A percentile compares a stretch with the other conserved stretches of the same genome.
phyloP scores from a whole-genome alignment of 2,113 vertebrate genomes.

The Cyanistes caeruleus region DNA sequence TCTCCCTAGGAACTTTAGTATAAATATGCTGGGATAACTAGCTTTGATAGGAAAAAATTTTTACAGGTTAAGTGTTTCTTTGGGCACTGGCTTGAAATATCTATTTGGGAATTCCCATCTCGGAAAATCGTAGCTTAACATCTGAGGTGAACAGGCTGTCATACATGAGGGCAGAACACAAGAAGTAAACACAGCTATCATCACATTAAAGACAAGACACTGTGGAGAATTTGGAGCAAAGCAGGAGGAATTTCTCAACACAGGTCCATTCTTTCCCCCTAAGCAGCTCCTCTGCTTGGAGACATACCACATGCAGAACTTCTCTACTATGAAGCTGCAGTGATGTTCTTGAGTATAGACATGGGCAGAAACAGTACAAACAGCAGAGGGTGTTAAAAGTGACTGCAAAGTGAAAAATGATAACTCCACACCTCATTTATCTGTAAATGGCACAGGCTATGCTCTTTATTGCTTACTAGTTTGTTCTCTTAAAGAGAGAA shows the following conservation, averaged over 20 bases:
- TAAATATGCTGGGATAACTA: neutral
- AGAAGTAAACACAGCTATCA: neutral
- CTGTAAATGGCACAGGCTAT: neutral
- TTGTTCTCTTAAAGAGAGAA: neutral
- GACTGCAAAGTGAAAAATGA: neutral
- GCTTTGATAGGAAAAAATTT: neutral
- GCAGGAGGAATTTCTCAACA: neutral
- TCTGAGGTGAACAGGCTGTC: neutral
- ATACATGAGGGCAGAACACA: neutral
- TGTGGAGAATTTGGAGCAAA: neutral
- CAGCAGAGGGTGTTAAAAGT: neutral
- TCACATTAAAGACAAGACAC: neutral
- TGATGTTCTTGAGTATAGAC: neutral
- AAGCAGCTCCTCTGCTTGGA: neutral
- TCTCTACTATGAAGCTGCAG: rapidly evolving
- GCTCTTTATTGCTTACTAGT: neutral
- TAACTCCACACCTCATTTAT: neutral
- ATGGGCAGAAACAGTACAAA: neutral
- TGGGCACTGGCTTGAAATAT: neutral
- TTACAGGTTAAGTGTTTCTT: neutral
- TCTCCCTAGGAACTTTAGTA: neutral
- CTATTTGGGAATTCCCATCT: neutral
- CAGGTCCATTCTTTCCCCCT: rapidly evolving
- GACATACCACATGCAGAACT: rapidly evolving
- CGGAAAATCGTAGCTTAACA: neutral